phyloP scores from a whole-genome alignment of 2,113 vertebrate species.

The Mobula hypostoma region DNA sequence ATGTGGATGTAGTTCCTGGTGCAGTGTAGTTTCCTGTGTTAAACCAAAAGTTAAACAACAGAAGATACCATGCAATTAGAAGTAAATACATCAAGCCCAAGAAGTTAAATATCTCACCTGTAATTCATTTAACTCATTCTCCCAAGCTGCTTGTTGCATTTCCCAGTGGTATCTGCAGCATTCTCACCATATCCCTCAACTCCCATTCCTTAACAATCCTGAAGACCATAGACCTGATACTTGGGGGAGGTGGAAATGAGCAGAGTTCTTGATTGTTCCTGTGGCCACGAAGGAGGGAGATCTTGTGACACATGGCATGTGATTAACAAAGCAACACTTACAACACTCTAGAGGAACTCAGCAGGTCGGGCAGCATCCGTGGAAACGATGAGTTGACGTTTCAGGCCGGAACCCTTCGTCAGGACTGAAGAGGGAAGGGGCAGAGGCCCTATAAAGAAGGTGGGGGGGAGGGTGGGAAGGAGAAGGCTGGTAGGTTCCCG shows the following conservation, averaged over 20 bases:
- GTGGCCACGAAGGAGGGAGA: too few relatives aligned
- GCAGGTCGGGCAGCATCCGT: too few relatives aligned
- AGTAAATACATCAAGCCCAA: neutral
- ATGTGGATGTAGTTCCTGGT: conserved; percentile 98
- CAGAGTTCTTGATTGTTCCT: neutral
- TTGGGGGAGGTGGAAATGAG: neutral
- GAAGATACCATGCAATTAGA: neutral
- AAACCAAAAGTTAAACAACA: conserved; percentile 39
- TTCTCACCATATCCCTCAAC: neutral
- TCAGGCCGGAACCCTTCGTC: too few relatives aligned
- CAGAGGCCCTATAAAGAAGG: too few relatives aligned
- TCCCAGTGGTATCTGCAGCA: neutral
- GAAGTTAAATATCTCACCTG: too few relatives aligned
- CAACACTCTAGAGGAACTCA: too few relatives aligned
- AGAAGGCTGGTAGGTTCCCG: too few relatives aligned
- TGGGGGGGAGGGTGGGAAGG: too few relatives aligned
- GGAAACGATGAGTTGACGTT: too few relatives aligned
- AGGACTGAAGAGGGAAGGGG: too few relatives aligned
- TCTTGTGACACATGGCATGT: neutral
- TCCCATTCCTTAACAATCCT: neutral
- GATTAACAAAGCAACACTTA: too few relatives aligned
- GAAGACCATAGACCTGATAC: neutral
- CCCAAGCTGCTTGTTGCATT: neutral
- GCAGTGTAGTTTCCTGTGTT: conserved; percentile 85
- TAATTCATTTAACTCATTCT: neutral